Evolutionary conservation across 2,888 invertebrate genomes (phyloP).

Genomic region (Macropis europaea): DNA sequence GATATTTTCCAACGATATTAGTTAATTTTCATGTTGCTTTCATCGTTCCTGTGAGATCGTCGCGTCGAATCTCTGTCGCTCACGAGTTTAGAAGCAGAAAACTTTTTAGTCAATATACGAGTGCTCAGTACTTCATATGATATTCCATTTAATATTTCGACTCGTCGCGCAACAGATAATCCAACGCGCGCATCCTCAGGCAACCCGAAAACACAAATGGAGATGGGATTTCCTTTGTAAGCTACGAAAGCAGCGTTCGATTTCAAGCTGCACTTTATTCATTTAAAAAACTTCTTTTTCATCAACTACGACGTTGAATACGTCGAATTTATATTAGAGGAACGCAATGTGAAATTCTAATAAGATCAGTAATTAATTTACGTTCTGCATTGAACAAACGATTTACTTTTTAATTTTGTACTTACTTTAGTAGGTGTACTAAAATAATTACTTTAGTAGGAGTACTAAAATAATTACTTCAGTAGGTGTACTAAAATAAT

Average conservation of each 20-base stretch:
- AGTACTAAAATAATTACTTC: too few relatives aligned
- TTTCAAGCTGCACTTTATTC: constrained; percentile 22
- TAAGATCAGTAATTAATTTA: too few relatives aligned
- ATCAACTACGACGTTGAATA: not conserved
- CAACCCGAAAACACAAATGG: not conserved
- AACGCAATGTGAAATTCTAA: not conserved
- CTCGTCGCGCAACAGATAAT: constrained; percentile 14
- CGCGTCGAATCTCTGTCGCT: constrained; percentile 18
- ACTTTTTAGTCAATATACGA: constrained; percentile 53
- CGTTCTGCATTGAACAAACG: too few relatives aligned
- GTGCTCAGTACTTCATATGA: constrained; percentile 47
- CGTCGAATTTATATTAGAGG: not conserved
- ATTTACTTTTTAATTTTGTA: too few relatives aligned
- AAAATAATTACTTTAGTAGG: too few relatives aligned
- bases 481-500: too few relatives aligned
- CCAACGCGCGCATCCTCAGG: not conserved
- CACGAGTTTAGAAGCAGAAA: constrained; percentile 21
- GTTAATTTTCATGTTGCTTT: not conserved
- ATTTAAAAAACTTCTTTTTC: constrained; percentile 2
- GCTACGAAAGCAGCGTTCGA: constrained; percentile 5
- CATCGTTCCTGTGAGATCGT: constrained; percentile 1
- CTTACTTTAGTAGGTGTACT: too few relatives aligned
- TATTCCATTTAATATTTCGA: constrained; percentile 37
- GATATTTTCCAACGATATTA: not conserved
- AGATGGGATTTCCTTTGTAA: constrained; percentile 31